These are phyloP conservation scores for Nymphicus hollandicus DNA, from an alignment of 2,113 vertebrate species.

Conservation along the genomic window DNA sequence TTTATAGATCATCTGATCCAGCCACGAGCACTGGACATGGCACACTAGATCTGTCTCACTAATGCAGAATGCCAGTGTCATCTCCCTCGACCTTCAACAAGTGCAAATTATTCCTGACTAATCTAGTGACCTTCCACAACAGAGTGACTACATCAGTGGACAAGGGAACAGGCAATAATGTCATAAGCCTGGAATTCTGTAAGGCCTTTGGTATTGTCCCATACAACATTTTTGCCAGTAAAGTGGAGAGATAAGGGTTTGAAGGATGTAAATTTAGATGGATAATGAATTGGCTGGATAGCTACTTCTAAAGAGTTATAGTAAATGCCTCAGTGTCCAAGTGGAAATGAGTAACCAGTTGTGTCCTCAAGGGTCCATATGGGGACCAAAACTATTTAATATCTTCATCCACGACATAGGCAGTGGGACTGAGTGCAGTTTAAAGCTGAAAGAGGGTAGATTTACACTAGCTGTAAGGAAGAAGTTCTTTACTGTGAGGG, in stretches of 20 bases:
- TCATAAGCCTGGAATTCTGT: neutral
- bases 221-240: neutral
- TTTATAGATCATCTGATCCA: neutral
- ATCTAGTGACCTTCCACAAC: fast-evolving
- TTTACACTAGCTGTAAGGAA: neutral
- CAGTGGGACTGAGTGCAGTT: neutral
- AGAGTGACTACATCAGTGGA: neutral
- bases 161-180: neutral
- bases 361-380: fast-evolving
- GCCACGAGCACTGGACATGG: neutral
- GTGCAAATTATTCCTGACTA: neutral
- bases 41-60: neutral
- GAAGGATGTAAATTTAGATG: no score
- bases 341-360: neutral
- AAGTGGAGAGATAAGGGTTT: neutral
- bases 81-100: neutral
- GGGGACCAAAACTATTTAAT: neutral
- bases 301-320: neutral
- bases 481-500: neutral
- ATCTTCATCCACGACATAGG: fast-evolving
- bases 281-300: neutral
- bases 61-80: neutral
- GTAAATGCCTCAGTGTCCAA: neutral
- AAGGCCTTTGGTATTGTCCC: neutral
- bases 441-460: neutral